phyloP scores from a whole-genome alignment of 2,888 invertebrate species.

The Chrysodeixis includens region DNA sequence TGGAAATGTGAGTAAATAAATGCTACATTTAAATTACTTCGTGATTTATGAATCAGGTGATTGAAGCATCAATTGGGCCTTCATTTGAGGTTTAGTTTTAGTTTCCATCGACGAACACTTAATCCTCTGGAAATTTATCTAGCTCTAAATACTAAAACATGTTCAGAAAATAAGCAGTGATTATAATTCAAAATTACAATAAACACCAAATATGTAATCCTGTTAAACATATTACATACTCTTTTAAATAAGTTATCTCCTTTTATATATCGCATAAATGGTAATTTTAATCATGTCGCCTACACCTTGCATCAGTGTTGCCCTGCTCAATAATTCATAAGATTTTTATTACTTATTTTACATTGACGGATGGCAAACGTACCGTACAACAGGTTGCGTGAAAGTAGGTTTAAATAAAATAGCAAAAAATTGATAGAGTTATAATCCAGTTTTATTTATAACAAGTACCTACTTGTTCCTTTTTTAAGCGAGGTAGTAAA shows the following conservation, averaged over 20 bases:
- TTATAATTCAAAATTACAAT: too few species aligned
- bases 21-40: background rate
- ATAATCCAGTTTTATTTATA: slow-evolving; percentile 39
- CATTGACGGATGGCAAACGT: slow-evolving; percentile 44
- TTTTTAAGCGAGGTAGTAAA: slow-evolving; percentile 12
- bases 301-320: slow-evolving; percentile 12
- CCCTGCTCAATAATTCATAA: slow-evolving; percentile 47
- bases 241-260: background rate
- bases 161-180: too few species aligned
- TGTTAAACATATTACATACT: background rate
- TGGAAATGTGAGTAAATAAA: background rate
- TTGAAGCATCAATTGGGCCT: too few species aligned
- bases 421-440: slow-evolving; percentile 42
- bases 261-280: background rate
- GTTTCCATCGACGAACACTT: too few species aligned
- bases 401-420: slow-evolving; percentile 47
- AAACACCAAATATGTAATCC: too few species aligned
- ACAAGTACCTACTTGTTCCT: slow-evolving; percentile 12
- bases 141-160: too few species aligned
- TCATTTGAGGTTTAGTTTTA: too few species aligned
- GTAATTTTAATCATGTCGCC: slow-evolving; percentile 28
- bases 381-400: slow-evolving; percentile 38
- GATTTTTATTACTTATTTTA: slow-evolving; percentile 41
- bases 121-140: too few species aligned
- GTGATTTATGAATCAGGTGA: too few species aligned